Percentiles rank a stretch among this genome's conserved stretches.
These are phyloP conservation scores for Connochaetes taurinus DNA, from an alignment of 2,113 vertebrate species.

Conservation along the genomic window DNA sequence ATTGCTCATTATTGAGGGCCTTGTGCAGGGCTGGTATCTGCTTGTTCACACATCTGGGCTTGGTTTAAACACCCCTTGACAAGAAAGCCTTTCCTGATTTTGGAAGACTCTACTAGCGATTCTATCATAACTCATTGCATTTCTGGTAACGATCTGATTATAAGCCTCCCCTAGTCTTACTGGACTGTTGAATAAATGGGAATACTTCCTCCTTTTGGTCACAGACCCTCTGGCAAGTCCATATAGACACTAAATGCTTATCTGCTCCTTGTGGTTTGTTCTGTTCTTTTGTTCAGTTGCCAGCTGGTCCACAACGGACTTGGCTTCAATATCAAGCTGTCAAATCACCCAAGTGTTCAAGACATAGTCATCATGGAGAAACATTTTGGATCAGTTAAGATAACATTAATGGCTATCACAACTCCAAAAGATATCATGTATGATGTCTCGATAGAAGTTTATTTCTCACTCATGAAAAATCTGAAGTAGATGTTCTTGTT, in stretches of 20 bases:
- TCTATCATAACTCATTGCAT: neutral
- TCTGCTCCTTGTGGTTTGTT: neutral
- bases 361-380: accelerated
- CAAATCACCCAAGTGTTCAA: neutral
- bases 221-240: neutral
- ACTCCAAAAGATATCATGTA: neutral
- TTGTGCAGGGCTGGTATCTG: neutral
- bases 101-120: neutral
- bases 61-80: neutral
- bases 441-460: neutral
- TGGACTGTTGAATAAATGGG: neutral
- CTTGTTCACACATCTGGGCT: neutral
- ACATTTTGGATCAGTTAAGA: neutral
- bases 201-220: neutral
- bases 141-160: neutral
- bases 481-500: neutral
- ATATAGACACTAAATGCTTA: neutral
- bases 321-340: neutral
- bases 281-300: neutral
- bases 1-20: slow-evolving; percentile 48
- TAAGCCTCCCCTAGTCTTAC: too few species aligned
- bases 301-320: neutral
- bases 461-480: neutral
- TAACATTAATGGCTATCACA: neutral
- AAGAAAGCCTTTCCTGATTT: neutral